A percentile compares a stretch with the other conserved stretches of the same genome.
These are phyloP conservation scores for Anguilla anguilla DNA, from an alignment of 2,797 vertebrate genomes.

Conservation along the genomic window DNA sequence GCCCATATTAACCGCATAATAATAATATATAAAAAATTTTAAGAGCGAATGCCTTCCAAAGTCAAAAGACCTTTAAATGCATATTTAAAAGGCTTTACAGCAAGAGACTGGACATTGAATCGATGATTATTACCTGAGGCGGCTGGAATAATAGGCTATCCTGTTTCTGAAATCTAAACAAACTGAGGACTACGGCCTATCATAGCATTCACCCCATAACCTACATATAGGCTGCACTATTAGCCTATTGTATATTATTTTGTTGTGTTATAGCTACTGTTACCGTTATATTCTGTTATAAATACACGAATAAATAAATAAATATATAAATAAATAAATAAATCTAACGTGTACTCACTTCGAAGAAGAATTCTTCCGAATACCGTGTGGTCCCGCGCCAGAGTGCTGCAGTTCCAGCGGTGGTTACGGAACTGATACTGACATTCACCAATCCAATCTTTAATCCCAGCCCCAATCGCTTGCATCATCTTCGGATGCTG, in stretches of 20 bases:
- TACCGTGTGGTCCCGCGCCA: slow-evolving; percentile 84
- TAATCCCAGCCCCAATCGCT: slow-evolving; percentile 85
- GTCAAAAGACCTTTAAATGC: not conserved
- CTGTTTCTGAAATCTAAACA: not conserved
- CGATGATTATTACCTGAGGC: not conserved
- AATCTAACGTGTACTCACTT: slow-evolving; percentile 72
- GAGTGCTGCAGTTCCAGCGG: slow-evolving; percentile 93
- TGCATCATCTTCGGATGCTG: slow-evolving; percentile 89
- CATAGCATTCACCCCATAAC: not conserved
- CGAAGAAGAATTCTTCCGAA: slow-evolving; percentile 87
- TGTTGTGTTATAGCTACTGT: not conserved
- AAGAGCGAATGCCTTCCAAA: no score
- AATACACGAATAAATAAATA: not conserved
- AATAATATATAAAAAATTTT: no score
- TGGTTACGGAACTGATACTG: slow-evolving; percentile 93
- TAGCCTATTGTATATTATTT: not conserved
- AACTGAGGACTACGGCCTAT: not conserved
- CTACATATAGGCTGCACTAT: not conserved
- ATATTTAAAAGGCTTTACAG: not conserved
- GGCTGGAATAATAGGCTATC: not conserved
- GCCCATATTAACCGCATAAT: no score
- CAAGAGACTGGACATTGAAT: not conserved
- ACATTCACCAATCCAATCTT: slow-evolving; percentile 92
- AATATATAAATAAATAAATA: not conserved
- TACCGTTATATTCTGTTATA: no score